Conservation (phyloP, 2,797 vertebrate genomes). For the Iguana delicatissima region DNA sequence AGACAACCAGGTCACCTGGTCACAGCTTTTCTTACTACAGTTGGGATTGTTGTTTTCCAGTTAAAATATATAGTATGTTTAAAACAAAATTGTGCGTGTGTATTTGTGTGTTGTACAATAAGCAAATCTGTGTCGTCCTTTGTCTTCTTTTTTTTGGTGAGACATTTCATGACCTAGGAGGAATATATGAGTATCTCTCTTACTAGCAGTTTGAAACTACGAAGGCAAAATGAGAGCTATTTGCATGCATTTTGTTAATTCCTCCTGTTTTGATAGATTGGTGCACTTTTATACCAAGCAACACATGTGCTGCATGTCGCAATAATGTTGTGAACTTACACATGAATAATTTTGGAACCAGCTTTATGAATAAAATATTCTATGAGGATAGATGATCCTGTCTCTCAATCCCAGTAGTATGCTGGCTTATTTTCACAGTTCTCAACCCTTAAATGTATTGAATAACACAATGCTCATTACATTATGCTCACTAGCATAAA, state of each 20-base stretch:
- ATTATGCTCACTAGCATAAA: not conserved
- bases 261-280: not conserved
- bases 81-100: no score
- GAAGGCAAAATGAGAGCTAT: not conserved
- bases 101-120: not conserved
- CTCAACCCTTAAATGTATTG: not conserved
- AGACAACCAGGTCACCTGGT: no score
- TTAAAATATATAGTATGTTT: not conserved
- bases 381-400: not conserved
- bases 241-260: not conserved
- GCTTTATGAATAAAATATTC: not conserved
- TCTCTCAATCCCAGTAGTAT: not conserved
- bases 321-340: slow-evolving; percentile 1
- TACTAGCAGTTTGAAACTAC: not conserved
- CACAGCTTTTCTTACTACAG: no score
- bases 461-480: not conserved
- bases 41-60: no score
- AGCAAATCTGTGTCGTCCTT: not conserved
- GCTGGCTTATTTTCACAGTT: not conserved
- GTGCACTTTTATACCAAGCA: not conserved
- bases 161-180: not conserved
- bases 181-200: not conserved
- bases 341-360: not conserved
- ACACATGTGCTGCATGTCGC: not conserved
- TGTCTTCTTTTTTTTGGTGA: not conserved